Evolutionary conservation across 2,888 invertebrate species (phyloP), one percentile per base, ranked within the genome.

Genomic region (Xestia sexstrigata): DNA sequence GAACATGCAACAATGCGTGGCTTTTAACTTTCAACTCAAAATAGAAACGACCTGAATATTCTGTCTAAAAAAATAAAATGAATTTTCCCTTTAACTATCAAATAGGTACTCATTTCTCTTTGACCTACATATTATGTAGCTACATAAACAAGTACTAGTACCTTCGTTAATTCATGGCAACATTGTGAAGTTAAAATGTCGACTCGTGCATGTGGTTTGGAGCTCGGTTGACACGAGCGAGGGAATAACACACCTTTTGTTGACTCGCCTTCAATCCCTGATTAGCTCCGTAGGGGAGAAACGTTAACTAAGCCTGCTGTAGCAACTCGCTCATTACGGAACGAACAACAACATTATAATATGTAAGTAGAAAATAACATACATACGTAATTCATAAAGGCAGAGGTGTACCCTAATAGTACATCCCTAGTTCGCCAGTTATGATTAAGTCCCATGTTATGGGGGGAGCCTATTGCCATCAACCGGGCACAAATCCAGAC

Each of bases 221-320:
- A 67, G 67, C 67, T 65, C 35, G 55, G 63, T 42, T 81, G 76
- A 70, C 60, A 49, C 74, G 67, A 70, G 63, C 70, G 62, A 35
- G 26, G 55, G 65, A 72, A 82, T 85, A 82, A 84, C 84, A 82
- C 71, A 66, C 81, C 82, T 77, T 76, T 84, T 84, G 85, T 84
- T 84, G 74, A 84, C 78, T 72, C 55, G 52, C 52, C 81, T 70
- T 82, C 77, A 65, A 75, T 70, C 70, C 74, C 82, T 84, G 85
- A 84, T 84, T 84, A 85, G 71, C 85, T 84, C 60, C 72, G 65
- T 20, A 45, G 82, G 75, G 83, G 83, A 70, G 23, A 70, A 74
- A 68, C 67, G 66, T 72, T 66, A 70, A 82, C 74, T 75, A 82
- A 70, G 77, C 71, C 72, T 55, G 20, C n/a, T 69, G 62, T 20